Evolutionary conservation across 2,797 vertebrate genomes (phyloP).

Genomic region (Psittacula echo): DNA sequence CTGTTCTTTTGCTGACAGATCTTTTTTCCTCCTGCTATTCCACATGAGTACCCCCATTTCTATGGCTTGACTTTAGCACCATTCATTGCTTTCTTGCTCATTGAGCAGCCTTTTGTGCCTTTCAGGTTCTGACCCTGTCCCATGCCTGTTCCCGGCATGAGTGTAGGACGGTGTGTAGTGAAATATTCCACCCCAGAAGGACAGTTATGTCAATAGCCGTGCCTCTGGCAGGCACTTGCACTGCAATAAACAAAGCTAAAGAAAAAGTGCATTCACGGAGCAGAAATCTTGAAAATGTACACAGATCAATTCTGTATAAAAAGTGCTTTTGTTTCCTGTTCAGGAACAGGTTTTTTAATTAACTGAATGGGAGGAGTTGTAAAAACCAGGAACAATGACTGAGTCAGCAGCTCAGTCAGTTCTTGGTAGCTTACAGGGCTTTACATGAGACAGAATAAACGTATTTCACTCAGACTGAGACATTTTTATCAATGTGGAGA

Average conservation of each 20-base stretch:
- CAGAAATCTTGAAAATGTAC: constrained; percentile 62
- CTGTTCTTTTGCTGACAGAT: constrained; percentile 53
- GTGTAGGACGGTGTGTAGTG: constrained; percentile 63
- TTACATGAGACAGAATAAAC: constrained; percentile 35
- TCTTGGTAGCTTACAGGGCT: constrained; percentile 44
- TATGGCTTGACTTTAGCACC: constrained; percentile 21
- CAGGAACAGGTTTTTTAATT: constrained; percentile 68
- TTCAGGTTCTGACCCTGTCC: constrained; percentile 74
- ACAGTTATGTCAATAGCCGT: constrained; percentile 55
- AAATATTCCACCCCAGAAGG: constrained; percentile 62
- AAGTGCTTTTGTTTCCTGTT: constrained; percentile 63
- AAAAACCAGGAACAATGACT: constrained; percentile 49
- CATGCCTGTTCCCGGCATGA: constrained; percentile 59
- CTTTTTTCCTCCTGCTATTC: constrained; percentile 34
- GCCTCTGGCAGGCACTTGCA: constrained; percentile 52
- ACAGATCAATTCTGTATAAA: constrained; percentile 50
- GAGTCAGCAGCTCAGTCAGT: constrained; percentile 53
- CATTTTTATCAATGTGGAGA: constrained; percentile 46
- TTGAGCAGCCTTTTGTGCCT: constrained; percentile 60
- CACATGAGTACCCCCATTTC: constrained; percentile 17
- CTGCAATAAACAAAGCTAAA: constrained; percentile 57
- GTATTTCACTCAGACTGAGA: constrained; percentile 33
- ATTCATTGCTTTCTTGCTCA: constrained; percentile 23
- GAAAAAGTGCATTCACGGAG: constrained; percentile 59
- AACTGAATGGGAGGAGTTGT: constrained; percentile 55